Base-by-base conservation (phyloP, 2,888 invertebrate species). In the Anorthoa munda region DNA sequence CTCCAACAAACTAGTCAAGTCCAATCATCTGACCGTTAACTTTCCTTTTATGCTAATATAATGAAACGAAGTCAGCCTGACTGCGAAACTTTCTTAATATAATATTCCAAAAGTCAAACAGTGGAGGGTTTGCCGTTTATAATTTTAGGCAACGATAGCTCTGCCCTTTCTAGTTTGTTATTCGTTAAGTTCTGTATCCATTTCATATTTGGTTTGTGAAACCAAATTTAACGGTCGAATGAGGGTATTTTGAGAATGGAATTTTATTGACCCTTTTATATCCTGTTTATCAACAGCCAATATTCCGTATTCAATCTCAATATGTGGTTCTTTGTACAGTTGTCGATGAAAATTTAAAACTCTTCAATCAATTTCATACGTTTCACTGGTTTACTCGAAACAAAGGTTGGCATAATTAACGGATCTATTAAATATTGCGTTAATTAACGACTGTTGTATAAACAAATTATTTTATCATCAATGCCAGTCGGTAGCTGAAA, bases 1-100 rank as follows among this genome's bases (percentile, higher is more conserved):
- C 81, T 66, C 64, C 63, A 64, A 61, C 72, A 76, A 85, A 85
- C 82, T 83, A 79, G 58, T 76, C 73, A 66, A 75, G 78, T 86
- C 85, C 82, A 86, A 90, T 91, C 79, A 89, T 88, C 75, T 85
- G 89, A 89, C 89, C 87, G 87, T 86, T 85, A 90, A 92, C 90
- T 92, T 92, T 90, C 87, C 86, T 89, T 91, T 90, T 89, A 93
- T 91, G 92, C 83, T 91, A 92, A 93, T 92, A 90, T 88, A 87
- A 88, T 89, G 88, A 91, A 92, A 90, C 82, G 83, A 87, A 86
- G 78, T 82, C 77, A 72, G 72, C 66, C 67, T 75, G 80, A 79
- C 83, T 81, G 83, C 75, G 75, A 81, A 93, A 93, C 91, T 93
- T 93, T 91, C 89, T 90, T 92, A 92, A 93, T 93, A 91, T 92